phyloP scores from a whole-genome alignment of 2,113 vertebrate genomes.

The Zosterops lateralis region DNA sequence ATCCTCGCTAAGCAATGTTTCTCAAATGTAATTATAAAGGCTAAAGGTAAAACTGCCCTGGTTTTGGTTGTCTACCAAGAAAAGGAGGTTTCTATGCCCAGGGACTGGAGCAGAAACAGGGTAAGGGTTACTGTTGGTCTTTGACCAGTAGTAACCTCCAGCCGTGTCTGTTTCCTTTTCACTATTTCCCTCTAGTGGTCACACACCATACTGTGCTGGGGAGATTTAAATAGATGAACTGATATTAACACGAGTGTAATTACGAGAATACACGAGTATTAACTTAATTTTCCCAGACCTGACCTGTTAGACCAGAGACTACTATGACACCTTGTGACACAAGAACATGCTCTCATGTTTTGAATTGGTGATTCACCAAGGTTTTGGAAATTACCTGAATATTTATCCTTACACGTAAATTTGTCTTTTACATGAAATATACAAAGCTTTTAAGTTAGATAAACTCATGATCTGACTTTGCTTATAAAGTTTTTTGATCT shows the following conservation, averaged over 20 bases:
- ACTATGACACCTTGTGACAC: not conserved
- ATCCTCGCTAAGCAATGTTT: not conserved
- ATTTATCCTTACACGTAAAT: not conserved
- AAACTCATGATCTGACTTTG: not conserved
- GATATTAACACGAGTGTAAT: not conserved
- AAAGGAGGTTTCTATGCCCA: not conserved
- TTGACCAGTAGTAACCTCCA: constrained; percentile 78
- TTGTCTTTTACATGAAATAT: not conserved
- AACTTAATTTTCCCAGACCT: not conserved
- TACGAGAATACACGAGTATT: not conserved
- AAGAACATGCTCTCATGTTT: not conserved
- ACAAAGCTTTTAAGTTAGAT: not conserved
- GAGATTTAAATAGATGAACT: too few relatives aligned
- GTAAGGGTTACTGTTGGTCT: constrained; percentile 71
- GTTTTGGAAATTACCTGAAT: not conserved
- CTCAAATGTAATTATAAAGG: constrained; percentile 45
- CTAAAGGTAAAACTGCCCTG: constrained; percentile 27
- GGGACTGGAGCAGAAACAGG: not conserved
- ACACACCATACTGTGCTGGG: not conserved
- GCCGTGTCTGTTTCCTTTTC: not conserved
- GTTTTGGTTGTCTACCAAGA: not conserved
- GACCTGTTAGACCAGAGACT: not conserved
- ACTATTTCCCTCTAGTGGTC: constrained; percentile 67
- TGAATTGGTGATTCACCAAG: not conserved
- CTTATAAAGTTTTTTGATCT: not conserved